A percentile compares a stretch with the other conserved stretches of the same genome.
Conservation (phyloP, 2,888 invertebrate genomes). For the Drepana falcataria region DNA sequence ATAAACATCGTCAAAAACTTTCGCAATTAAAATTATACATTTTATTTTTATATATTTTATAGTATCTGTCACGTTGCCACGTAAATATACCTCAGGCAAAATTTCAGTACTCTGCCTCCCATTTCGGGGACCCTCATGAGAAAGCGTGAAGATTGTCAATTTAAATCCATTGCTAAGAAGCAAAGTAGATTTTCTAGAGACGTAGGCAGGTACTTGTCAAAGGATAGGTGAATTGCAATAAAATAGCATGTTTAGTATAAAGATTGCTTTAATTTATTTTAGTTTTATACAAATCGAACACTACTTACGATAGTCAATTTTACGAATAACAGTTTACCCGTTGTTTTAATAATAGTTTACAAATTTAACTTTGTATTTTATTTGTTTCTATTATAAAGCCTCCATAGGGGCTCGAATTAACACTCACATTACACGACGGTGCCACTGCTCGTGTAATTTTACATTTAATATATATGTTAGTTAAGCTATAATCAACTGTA, state of each 20-base stretch:
- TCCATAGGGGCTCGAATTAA: constrained; percentile 75
- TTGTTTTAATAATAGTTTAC: constrained; percentile 65
- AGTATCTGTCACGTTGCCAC: too few species aligned
- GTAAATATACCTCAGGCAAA: too few species aligned
- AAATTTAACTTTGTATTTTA: constrained; percentile 75
- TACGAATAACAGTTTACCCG: constrained; percentile 77
- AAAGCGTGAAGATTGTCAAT: too few species aligned
- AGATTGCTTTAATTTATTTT: constrained; percentile 78
- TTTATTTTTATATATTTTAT: too few species aligned
- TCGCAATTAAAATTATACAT: too few species aligned
- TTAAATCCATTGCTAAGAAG: too few species aligned
- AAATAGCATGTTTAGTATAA: constrained; percentile 68
- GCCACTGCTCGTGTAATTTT: constrained; percentile 66
- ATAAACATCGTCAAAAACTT: too few species aligned
- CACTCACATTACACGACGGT: constrained; percentile 73
- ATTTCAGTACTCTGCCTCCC: too few species aligned
- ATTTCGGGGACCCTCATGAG: too few species aligned
- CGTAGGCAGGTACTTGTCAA: too few species aligned
- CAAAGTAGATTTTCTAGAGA: too few species aligned
- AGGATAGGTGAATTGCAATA: constrained; percentile 24
- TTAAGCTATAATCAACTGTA: constrained; percentile 43
- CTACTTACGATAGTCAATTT: constrained; percentile 78
- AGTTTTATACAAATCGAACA: constrained; percentile 79
- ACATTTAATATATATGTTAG: constrained; percentile 52
- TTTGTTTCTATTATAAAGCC: constrained; percentile 71